Percentiles rank a stretch among this genome's conserved stretches.
Conservation (phyloP, 1,140 invertebrate species). For the Cotesia chilonis region DNA sequence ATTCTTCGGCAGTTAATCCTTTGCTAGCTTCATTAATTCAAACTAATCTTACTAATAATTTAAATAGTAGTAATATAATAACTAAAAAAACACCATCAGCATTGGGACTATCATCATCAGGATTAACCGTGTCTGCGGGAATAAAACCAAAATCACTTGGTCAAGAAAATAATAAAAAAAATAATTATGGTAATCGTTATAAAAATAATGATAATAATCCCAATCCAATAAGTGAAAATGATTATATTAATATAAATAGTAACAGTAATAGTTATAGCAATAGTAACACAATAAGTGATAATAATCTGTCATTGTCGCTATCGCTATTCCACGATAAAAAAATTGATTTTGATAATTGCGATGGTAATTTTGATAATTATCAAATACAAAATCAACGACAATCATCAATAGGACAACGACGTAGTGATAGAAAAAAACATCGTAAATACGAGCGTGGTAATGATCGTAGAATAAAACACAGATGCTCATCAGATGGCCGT, state of each 20-base stretch:
- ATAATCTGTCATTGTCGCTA: conserved; percentile 7
- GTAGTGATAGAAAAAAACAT: conserved; percentile 59
- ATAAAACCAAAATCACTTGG: not conserved
- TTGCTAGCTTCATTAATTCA: conserved; percentile 58
- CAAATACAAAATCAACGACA: conserved; percentile 39
- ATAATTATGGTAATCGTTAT: conserved; percentile 26
- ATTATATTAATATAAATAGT: conserved; percentile 25
- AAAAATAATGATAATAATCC: conserved; percentile 9
- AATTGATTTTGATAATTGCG: conserved; percentile 22
- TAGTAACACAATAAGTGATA: not conserved
- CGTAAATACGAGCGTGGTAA: conserved; percentile 52
- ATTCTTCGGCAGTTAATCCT: conserved; percentile 60
- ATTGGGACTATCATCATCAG: not conserved
- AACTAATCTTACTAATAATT: conserved; percentile 46
- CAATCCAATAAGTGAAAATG: conserved; percentile 10
- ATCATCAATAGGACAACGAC: conserved; percentile 45
- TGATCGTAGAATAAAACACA: conserved; percentile 48
- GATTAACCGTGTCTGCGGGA: conserved; percentile 23
- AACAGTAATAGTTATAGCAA: too few relatives aligned
- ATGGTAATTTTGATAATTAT: conserved; percentile 32
- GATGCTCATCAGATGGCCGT: conserved; percentile 41
- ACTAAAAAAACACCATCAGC: not conserved
- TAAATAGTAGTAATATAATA: too few relatives aligned
- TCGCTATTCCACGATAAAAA: conserved; percentile 21
- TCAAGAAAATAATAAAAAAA: too few relatives aligned